Evolutionary conservation across 2,888 invertebrate species (phyloP).

Genomic region (Drosophila anomalata): DNA sequence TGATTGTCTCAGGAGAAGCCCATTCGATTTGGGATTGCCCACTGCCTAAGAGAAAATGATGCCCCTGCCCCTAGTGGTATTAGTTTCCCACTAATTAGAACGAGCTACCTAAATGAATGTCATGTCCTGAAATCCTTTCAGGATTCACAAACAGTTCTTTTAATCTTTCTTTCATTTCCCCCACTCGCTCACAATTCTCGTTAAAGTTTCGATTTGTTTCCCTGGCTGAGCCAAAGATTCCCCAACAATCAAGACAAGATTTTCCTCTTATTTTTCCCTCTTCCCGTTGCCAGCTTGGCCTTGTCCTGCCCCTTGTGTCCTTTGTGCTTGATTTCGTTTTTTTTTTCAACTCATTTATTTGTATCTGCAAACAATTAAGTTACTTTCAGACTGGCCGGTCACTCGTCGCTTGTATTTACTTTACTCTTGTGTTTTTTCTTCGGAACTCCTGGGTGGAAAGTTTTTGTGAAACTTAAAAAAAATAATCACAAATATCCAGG

Average conservation of each 20-base stretch:
- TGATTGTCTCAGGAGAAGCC: background rate
- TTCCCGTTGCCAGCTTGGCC: conserved; percentile 27
- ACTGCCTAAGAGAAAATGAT: conserved; percentile 7
- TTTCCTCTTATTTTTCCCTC: conserved; percentile 28
- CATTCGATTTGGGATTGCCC: background rate
- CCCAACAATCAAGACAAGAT: conserved; percentile 44
- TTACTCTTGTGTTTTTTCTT: conserved; percentile 31
- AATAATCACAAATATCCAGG: conserved; percentile 64
- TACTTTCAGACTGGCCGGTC: conserved; percentile 39
- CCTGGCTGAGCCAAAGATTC: conserved; percentile 36
- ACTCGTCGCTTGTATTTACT: conserved; percentile 37
- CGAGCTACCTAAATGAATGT: conserved; percentile 38
- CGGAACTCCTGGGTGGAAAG: conserved; percentile 51
- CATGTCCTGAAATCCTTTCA: conserved; percentile 42
- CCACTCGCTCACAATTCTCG: conserved; percentile 8
- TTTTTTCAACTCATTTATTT: conserved; percentile 69
- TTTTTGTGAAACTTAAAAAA: conserved; percentile 61
- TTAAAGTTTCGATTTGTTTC: conserved; percentile 53
- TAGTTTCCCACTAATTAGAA: conserved; percentile 33
- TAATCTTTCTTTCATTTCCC: conserved; percentile 20
- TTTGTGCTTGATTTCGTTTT: conserved; percentile 24
- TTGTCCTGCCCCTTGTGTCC: conserved; percentile 18
- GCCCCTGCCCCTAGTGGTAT: background rate
- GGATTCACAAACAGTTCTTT: conserved; percentile 37
- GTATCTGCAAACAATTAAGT: conserved; percentile 78